phyloP scores from a whole-genome alignment of 2,888 invertebrate species.

The Metacarcinus magister region DNA sequence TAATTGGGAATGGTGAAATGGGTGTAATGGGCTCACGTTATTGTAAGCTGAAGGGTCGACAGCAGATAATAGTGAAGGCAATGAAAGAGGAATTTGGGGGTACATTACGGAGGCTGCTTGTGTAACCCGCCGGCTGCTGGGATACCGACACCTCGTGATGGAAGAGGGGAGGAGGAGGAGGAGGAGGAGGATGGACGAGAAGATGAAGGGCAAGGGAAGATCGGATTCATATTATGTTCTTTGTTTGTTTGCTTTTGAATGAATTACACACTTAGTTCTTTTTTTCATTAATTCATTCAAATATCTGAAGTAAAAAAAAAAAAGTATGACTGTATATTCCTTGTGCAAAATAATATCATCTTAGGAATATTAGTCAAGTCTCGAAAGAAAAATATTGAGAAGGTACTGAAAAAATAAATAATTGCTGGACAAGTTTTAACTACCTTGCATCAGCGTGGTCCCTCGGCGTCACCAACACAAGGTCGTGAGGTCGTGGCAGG shows the following conservation, averaged over 20 bases:
- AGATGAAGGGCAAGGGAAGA: background rate
- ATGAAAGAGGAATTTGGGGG: conserved; percentile 66
- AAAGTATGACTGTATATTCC: background rate
- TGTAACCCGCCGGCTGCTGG: background rate
- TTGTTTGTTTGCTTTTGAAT: background rate
- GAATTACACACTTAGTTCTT: background rate
- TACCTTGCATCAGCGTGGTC: background rate
- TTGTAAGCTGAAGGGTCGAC: conserved; percentile 64
- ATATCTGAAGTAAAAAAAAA: background rate
- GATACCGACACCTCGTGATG: conserved; percentile 3
- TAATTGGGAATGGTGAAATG: conserved; percentile 67
- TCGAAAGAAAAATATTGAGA: background rate
- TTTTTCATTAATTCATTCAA: background rate
- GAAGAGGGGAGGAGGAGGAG: background rate
- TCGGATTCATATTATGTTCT: background rate
- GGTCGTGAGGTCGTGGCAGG: background rate
- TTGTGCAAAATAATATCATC: background rate
- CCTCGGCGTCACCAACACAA: background rate
- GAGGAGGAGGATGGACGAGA: background rate
- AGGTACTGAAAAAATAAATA: background rate
- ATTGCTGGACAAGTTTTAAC: background rate
- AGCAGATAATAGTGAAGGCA: conserved; percentile 62
- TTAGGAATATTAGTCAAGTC: background rate
- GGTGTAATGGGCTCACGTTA: conserved; percentile 56
- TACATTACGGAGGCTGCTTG: conserved; percentile 53